Evolutionary conservation across 1,140 invertebrate species (phyloP).

Genomic region (Aphaenogaster rudis): DNA sequence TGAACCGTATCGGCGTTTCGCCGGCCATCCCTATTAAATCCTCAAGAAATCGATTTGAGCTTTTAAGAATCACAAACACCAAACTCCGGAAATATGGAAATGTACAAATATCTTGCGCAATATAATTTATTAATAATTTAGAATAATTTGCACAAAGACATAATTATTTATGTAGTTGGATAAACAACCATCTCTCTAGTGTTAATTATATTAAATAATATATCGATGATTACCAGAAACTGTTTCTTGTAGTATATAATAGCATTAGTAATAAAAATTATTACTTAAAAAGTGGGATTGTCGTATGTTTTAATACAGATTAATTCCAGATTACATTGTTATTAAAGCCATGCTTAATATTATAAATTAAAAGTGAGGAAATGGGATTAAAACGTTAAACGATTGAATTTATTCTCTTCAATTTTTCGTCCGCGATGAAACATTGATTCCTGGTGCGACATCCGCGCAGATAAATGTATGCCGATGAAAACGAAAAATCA

Average conservation of each 20-base stretch:
- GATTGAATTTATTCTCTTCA: neutral
- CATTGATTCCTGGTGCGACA: neutral
- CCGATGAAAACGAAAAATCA: constrained; percentile 44
- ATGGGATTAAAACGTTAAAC: constrained; percentile 1
- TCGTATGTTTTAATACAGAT: constrained; percentile 4
- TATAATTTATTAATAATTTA: constrained; percentile 21
- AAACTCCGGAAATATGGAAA: neutral
- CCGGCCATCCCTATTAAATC: constrained; percentile 33
- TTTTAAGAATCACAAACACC: neutral
- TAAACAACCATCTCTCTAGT: neutral
- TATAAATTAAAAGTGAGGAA: neutral
- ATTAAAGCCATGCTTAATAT: neutral
- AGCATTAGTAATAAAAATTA: neutral
- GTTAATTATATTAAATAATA: neutral
- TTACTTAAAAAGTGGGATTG: neutral
- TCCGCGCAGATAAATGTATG: constrained; percentile 43
- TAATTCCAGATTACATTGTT: neutral
- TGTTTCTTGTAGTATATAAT: neutral
- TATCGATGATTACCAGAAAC: neutral
- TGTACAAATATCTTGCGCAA: neutral
- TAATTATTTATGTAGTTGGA: neutral
- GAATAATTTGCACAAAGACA: neutral
- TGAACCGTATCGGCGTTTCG: constrained; percentile 18
- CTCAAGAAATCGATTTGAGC: neutral
- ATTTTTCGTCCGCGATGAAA: constrained; percentile 11